These are phyloP conservation scores for Oceanodroma tethys DNA, from an alignment of 2,113 vertebrate genomes.

Conservation along the genomic window DNA sequence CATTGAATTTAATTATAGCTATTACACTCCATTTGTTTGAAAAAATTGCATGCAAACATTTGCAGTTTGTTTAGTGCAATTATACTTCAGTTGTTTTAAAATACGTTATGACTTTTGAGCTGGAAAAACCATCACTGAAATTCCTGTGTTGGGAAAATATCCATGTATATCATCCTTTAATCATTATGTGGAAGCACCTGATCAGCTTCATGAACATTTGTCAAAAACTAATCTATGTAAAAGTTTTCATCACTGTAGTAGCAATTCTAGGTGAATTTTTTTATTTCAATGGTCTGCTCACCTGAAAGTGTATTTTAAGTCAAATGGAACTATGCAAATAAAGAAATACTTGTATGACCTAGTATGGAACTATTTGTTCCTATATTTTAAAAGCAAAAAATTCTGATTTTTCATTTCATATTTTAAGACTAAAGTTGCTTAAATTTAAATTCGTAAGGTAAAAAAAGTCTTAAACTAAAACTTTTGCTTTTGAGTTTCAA, in stretches of 20 bases:
- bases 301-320: not conserved
- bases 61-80: not conserved
- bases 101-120: not conserved
- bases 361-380: not conserved
- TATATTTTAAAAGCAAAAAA: not conserved
- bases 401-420: not conserved
- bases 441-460: not conserved
- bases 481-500: not conserved
- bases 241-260: not conserved
- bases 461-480: not conserved
- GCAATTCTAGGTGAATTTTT: not conserved
- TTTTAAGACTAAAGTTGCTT: not conserved
- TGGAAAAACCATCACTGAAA: not conserved
- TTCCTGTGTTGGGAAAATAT: not conserved
- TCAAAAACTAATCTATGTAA: not conserved
- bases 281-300: not conserved
- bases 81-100: not conserved
- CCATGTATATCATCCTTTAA: not conserved
- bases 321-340: not conserved
- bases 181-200: not conserved
- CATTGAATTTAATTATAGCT: constrained; percentile 54
- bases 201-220: not conserved
- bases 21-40: constrained; percentile 33
- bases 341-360: not conserved
- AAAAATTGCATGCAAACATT: not conserved